Evolutionary conservation across 2,113 vertebrate species (phyloP), one percentile per base, ranked within the genome.

Genomic region (Bos indicus): DNA sequence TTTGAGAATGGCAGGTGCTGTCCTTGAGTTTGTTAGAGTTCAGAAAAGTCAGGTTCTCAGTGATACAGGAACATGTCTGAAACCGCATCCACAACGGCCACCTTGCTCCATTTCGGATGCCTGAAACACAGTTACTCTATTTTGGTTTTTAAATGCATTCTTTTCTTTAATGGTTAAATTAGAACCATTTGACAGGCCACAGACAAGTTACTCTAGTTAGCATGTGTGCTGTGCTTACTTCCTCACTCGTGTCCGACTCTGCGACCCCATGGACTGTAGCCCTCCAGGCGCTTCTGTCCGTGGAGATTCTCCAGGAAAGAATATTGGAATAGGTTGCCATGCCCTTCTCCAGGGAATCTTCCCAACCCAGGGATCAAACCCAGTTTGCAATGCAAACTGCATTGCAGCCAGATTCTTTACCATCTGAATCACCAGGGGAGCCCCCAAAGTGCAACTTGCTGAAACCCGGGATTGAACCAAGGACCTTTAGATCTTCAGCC

Each of bases 51-150:
- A 82, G 33, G 33, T 7, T 80, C 33, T 82, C 80, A 1, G 80
- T 82, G 80, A 54, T 36, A 21, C 33, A 8, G 6, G 19, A 36
- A 54, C 33, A 23, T 14, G 33, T 54, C 11, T 82, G 51, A 23
- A 82, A n/a, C 80, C 0, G 0, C 6, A 4, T 54, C 33, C 80
- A 21, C 19, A n/a, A n/a, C 0, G 0, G 33, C 80, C 33, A n/a
- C 19, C 33, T 54, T 33, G 19, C 19, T 82, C 80, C 80, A 25
- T 54, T 52, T n/a, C 54, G 11, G 51, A 82, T 23, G 11, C 30
- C 48, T 54, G 80, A 82, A 82, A 52, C 33, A 23, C 19, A 40
- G 40, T 40, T 40, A n/a, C 51, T 25, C 33, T 52, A n/a, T 54
- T 82, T 54, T 36, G 46, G 15, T 82, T 82, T 54, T 21, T n/a